Evolutionary conservation across 2,888 invertebrate species (phyloP), one percentile per base, ranked within the genome.

Genomic region (Troglohyphantes excavatus): DNA sequence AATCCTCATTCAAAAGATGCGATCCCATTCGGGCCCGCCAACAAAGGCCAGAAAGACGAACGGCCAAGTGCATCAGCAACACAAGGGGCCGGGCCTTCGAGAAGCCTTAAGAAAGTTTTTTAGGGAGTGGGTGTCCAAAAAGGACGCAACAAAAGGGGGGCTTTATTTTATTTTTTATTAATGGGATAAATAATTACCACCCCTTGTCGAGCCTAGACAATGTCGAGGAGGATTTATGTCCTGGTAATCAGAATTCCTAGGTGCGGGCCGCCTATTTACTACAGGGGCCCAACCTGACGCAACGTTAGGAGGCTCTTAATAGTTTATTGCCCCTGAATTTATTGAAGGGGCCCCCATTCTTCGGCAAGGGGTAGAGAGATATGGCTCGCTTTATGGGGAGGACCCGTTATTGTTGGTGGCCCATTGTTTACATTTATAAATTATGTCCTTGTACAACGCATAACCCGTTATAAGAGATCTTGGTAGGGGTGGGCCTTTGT

Each of bases 401-500:
- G 75, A 29, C 29, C 75, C 61, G 46, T 39, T 39, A 72, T 82
- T 82, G 82, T 82, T 70, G 39, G 61, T 13, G 17, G n/a, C 11
- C 39, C 68, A 59, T 86, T 86, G 85, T 86, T 86, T 86, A 86
- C 85, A 86, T 78, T 86, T 86, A 86, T 78, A 86, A 86, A 86
- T 86, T 78, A 61, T 78, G 59, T 59, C 21, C 59, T 33, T 17
- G 53, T 53, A 23, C 72, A 67, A 26, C 23, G 27, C 26, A 46
- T 39, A 75, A 75, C 73, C 84, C 75, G 53, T 75, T 79, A 26
- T 19, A 2, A 13, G 67, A 53, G 53, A 68, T 19, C 13, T 17
- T 39, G 33, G 59, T 21, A 75, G 26, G 75, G 75, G 75, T 75
- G 75, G 29, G 78, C 43, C 53, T 33, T 76, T 19, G 53, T 76